These are phyloP conservation scores for Thermophis baileyi DNA, from an alignment of 2,113 vertebrate species.

Conservation along the genomic window DNA sequence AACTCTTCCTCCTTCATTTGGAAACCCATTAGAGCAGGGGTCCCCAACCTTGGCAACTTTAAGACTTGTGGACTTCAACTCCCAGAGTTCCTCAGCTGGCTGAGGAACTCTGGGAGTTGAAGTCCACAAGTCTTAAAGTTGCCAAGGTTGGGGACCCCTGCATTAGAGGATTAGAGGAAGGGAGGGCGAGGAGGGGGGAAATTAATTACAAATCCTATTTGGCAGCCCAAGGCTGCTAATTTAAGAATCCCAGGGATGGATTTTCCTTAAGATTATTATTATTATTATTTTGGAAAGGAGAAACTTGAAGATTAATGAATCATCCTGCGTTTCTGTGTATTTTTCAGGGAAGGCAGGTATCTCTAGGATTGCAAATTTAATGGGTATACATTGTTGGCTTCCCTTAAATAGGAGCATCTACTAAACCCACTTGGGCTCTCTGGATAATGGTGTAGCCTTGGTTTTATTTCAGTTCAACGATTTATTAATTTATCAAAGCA, in stretches of 20 bases:
- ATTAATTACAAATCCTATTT: slow-evolving; percentile 7
- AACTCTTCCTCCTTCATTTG: background rate
- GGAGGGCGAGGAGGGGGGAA: background rate
- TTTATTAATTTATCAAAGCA: no score
- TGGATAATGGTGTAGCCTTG: background rate
- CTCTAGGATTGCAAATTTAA: background rate
- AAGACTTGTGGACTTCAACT: no score
- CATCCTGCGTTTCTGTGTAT: background rate
- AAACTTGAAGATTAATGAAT: background rate
- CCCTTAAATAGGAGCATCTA: background rate
- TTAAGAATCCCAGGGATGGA: background rate
- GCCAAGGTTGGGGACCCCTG: no score
- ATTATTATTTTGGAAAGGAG: background rate
- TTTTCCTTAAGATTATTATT: background rate
- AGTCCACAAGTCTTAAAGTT: no score
- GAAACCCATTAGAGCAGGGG: slow-evolving; percentile 1
- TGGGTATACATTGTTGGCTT: background rate
- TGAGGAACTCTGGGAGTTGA: no score
- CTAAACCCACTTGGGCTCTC: background rate
- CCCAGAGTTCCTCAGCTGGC: no score
- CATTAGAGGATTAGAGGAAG: background rate
- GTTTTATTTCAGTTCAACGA: background rate
- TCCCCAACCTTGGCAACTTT: no score
- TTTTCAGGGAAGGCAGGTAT: background rate
- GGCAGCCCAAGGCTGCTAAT: background rate